Base-by-base conservation (phyloP, 2,888 invertebrate genomes). In the Erannis defoliaria region DNA sequence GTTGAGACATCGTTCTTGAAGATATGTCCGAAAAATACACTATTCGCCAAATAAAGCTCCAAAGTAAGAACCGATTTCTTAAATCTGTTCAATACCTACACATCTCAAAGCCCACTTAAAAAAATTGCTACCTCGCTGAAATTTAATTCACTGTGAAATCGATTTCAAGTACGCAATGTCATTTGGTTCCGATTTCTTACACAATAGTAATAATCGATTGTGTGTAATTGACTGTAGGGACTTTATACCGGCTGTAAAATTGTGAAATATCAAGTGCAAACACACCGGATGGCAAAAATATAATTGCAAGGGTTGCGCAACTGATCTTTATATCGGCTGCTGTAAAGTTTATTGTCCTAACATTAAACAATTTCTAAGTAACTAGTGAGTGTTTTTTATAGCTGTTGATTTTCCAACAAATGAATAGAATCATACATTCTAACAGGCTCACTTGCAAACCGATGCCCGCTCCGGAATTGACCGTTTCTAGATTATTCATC, bases 211-310 rank as follows among this genome's bases (percentile, higher is more conserved):
- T 35, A 21, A 12, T 49, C 35, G 35, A 23, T 23, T 49, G 49
- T 35, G 49, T 35, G 1, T 49, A 21, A 49, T 33, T 48, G 48
- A 19, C 31, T 35, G 10, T 31, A 48, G 33, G 48, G 16, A 12
- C 18, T 33, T 29, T 33, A 48, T 23, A 37, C 10, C 14, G 14
- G 14, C 14, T 23, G 14, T 14, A 18, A 19, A n/a, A n/a, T 49
- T 49, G 21, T 3, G n/a, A 35, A 49, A 49, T 48, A 19, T n/a
- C 9, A 6, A 23, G 14, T 37, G 35, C 4, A 5, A 31, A 46
- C 16, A 5, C 9, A 26, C 43, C 31, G 10, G 12, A n/a, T 29
- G 31, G 12, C 3, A 26, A 26, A 26, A 45, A 14, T 43, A 23
- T 26, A 14, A 43, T 26, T 14, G 14, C 1, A 26, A 26, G 6